These are phyloP conservation scores for Musca vetustissima DNA, from an alignment of 1,140 invertebrate species.

Conservation along the genomic window DNA sequence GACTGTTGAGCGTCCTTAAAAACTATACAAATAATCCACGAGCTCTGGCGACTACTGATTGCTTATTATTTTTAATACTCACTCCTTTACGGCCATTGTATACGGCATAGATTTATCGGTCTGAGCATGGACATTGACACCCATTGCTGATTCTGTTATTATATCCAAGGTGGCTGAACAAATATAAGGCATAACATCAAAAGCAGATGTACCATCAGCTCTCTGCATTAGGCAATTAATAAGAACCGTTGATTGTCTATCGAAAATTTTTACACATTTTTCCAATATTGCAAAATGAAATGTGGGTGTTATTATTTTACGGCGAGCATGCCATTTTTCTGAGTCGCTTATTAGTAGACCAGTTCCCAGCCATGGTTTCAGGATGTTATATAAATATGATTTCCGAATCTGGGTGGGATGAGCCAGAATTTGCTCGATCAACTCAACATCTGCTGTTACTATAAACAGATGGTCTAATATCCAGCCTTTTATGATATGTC, in stretches of 20 bases:
- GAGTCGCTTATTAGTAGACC: slow-evolving; percentile 53
- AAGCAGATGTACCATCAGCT: slow-evolving; percentile 28
- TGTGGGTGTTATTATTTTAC: slow-evolving; percentile 79
- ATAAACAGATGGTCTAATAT: no score
- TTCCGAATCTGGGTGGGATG: no score
- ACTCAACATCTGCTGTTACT: no score
- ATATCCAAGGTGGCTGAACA: slow-evolving; percentile 26
- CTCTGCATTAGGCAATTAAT: slow-evolving; percentile 55
- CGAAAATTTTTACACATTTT: slow-evolving; percentile 72
- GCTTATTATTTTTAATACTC: slow-evolving; percentile 43
- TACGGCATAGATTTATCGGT: slow-evolving; percentile 69
- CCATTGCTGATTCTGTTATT: slow-evolving; percentile 39
- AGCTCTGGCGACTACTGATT: no score
- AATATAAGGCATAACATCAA: slow-evolving; percentile 27
- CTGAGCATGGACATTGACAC: slow-evolving; percentile 68
- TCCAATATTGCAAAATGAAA: slow-evolving; percentile 85
- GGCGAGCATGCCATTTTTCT: slow-evolving; percentile 70
- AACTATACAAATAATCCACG: no score
- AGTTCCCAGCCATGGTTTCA: slow-evolving; percentile 40
- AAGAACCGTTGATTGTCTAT: slow-evolving; percentile 64
- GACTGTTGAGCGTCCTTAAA: no score
- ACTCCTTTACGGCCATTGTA: slow-evolving; percentile 68
- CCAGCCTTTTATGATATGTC: no score
- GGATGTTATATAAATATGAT: background rate
- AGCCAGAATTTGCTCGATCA: no score